Evolutionary conservation across 2,888 invertebrate species (phyloP), one percentile per base, ranked within the genome.

Genomic region (Heliothis peltigera): DNA sequence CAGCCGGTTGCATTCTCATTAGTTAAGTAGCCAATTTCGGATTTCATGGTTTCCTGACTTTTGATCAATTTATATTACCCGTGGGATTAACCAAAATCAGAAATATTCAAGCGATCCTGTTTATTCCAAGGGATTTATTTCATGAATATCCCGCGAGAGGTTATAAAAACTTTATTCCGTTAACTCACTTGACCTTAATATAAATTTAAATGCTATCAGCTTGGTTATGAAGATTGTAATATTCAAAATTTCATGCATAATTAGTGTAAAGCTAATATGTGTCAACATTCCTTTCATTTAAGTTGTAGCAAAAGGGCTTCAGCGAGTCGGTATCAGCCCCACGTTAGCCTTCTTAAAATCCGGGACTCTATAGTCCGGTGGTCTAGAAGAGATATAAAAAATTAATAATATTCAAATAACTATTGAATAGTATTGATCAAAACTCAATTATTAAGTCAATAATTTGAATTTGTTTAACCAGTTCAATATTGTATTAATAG

Each of bases 21-120:
- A 46, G 12, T 8, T 25, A 44, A 5, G n/a, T 10, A 17, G 25
- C 55, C n/a, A 66, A 35, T 51, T 19, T 18, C 46, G 6, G 32
- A 47, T 58, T 47, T 28, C 19, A 44, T 51, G 21, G 53, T 51
- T 63, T 43, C 49, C 25, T 61, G 21, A 51, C 12, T 44, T 46
- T 39, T 56, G 19, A 32, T 42, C 6, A 1, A 22, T 19, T 60
- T 19, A 51, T 47, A 42, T 39, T 47, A 56, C 39, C 46, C 17
- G 15, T 10, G 39, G 42, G 47, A 22, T 10, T 15, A 47, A 54
- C 18, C 28, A 39, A 42, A 35, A 62, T 19, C 43, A 21, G 52
- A 15, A 8, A 46, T 51, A 52, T 47, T 32, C 22, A 22, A n/a
- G 17, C 22, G 53, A 57, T 73, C 32, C 3, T 12, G 8, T 32